Percentiles rank a stretch among this genome's conserved stretches.
These are phyloP conservation scores for Stigmatopora argus DNA, from an alignment of 2,113 vertebrate species.

Conservation along the genomic window DNA sequence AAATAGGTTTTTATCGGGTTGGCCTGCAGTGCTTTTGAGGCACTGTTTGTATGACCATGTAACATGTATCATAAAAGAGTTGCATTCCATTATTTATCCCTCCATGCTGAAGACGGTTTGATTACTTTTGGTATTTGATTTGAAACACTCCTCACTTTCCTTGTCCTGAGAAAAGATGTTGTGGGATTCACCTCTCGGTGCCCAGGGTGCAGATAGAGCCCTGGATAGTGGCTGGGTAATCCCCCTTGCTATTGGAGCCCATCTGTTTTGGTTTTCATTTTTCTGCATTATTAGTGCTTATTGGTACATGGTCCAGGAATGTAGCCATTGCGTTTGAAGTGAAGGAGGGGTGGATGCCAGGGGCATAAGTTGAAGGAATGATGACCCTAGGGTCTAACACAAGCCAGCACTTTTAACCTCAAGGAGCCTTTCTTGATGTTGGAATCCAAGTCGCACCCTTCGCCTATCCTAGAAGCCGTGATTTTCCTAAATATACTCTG, in stretches of 20 bases:
- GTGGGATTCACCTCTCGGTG: constrained; percentile 58
- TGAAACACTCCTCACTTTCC: constrained; percentile 42
- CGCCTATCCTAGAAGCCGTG: constrained; percentile 16
- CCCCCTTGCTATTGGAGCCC: constrained; percentile 74
- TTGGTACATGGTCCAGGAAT: constrained; percentile 82
- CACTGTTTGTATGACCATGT: constrained; percentile 13
- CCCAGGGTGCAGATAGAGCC: constrained; percentile 72
- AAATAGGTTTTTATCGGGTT: constrained; percentile 14
- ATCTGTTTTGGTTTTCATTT: constrained; percentile 83
- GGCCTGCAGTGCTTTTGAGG: constrained; percentile 9
- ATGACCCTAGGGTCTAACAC: constrained; percentile 76
- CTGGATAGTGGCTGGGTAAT: constrained; percentile 68
- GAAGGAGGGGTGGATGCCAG: constrained; percentile 67
- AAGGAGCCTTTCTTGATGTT: constrained; percentile 58
- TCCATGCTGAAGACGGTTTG: constrained; percentile 21
- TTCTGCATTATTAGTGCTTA: constrained; percentile 81
- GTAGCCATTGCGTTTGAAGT: constrained; percentile 76
- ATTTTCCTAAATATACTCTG: constrained; percentile 33
- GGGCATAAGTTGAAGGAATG: constrained; percentile 69
- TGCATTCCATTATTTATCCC: constrained; percentile 6
- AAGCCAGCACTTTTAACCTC: constrained; percentile 66
- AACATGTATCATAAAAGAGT: neutral
- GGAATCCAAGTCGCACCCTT: constrained; percentile 39
- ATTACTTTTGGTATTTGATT: constrained; percentile 29
- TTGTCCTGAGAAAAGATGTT: constrained; percentile 54